A percentile compares a stretch with the other conserved stretches of the same genome.
Conservation (phyloP, 1,140 invertebrate genomes). For the Charaxes varanes region DNA sequence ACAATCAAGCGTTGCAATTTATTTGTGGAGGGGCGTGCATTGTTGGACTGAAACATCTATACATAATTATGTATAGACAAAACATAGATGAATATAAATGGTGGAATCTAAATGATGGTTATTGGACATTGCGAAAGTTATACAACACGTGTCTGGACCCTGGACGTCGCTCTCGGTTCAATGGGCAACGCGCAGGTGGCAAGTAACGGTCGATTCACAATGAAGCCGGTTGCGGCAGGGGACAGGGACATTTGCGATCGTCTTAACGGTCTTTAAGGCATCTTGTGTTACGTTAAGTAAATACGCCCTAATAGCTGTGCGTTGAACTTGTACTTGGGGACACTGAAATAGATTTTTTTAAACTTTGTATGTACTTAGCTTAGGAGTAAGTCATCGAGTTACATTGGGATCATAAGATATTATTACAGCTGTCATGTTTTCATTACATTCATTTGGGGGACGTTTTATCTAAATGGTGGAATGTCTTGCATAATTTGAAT, state of each 20-base stretch:
- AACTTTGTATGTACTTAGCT: too few species aligned
- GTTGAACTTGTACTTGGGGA: too few species aligned
- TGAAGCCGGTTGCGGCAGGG: slow-evolving; percentile 25
- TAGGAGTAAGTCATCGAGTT: too few species aligned
- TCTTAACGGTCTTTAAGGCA: slow-evolving; percentile 28
- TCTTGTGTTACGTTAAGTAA: slow-evolving; percentile 20
- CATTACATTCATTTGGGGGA: too few species aligned
- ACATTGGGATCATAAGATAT: too few species aligned
- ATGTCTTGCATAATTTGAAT: too few species aligned
- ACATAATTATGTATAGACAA: not conserved
- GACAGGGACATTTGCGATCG: slow-evolving; percentile 29
- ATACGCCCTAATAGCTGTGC: slow-evolving; percentile 13
- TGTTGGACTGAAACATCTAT: too few species aligned
- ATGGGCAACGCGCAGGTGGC: slow-evolving; percentile 56
- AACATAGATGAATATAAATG: not conserved
- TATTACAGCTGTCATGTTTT: too few species aligned
- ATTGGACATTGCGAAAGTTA: slow-evolving; percentile 19
- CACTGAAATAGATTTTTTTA: too few species aligned
- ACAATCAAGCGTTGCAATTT: too few species aligned
- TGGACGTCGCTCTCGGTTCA: slow-evolving; percentile 63
- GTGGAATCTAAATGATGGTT: not conserved
- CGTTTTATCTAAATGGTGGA: too few species aligned
- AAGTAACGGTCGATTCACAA: slow-evolving; percentile 47
- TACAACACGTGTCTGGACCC: slow-evolving; percentile 34
- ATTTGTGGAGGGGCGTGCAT: too few species aligned